phyloP scores from a whole-genome alignment of 1,140 invertebrate species.

The Drosophila eugracilis region DNA sequence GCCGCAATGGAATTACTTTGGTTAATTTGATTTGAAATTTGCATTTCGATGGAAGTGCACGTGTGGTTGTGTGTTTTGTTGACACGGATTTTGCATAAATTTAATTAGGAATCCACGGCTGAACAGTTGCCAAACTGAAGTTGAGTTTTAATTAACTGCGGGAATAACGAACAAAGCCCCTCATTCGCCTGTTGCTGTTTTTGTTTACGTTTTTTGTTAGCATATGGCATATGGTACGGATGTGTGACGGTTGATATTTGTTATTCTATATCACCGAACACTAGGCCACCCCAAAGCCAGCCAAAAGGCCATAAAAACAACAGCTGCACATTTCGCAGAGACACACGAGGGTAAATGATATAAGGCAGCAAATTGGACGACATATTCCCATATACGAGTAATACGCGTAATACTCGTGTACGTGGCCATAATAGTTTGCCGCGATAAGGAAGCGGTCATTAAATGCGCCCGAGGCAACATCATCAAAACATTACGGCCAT shows the following conservation, averaged over 20 bases:
- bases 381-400: constrained; percentile 43
- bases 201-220: constrained; percentile 25
- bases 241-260: no score
- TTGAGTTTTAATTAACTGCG: constrained; percentile 43
- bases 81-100: constrained; percentile 49
- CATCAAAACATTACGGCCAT: constrained; percentile 27
- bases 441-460: constrained; percentile 31
- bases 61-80: constrained; percentile 4
- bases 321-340: constrained; percentile 67
- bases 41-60: constrained; percentile 30
- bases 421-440: constrained; percentile 42
- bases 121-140: constrained; percentile 20
- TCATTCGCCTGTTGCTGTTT: constrained; percentile 27
- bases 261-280: constrained; percentile 26
- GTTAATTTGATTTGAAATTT: constrained; percentile 60
- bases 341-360: constrained; percentile 43
- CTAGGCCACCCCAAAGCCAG: neutral
- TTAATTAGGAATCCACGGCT: constrained; percentile 22
- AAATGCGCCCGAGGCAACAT: constrained; percentile 34
- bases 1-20: constrained; percentile 26
- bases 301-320: constrained; percentile 46
- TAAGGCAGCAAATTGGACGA: constrained; percentile 52
- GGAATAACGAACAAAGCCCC: neutral
- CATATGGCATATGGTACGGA: no score
- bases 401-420: constrained; percentile 42